Evolutionary conservation across 1,140 invertebrate species (phyloP).

Genomic region (Nasonia giraulti): DNA sequence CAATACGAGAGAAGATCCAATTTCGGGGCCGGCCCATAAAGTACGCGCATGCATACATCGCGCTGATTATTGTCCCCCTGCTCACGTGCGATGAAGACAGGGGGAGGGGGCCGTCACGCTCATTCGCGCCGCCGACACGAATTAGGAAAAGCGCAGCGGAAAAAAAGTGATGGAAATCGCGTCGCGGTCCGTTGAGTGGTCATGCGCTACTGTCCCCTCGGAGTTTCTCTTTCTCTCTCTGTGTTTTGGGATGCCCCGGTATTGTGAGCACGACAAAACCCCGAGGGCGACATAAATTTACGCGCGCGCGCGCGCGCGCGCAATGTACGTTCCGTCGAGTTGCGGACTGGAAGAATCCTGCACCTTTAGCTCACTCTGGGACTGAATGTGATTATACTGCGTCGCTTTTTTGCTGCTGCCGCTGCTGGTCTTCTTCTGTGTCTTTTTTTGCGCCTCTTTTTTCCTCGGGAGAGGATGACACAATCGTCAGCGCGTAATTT

Average conservation of each 20-base stretch:
- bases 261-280: background rate
- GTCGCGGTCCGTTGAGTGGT: background rate
- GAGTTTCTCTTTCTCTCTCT: background rate
- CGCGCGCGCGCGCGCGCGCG: background rate
- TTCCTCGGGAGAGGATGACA: background rate
- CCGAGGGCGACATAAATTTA: slow-evolving; percentile 31
- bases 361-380: no score
- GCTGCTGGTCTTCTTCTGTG: background rate
- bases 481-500: slow-evolving; percentile 10
- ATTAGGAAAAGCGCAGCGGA: slow-evolving; percentile 18
- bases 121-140: slow-evolving; percentile 1
- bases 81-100: background rate
- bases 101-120: background rate
- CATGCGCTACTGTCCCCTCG: background rate
- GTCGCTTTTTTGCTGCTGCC: background rate
- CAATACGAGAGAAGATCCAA: slow-evolving; percentile 30
- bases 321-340: slow-evolving; percentile 14
- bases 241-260: background rate
- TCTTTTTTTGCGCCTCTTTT: background rate
- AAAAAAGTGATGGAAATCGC: slow-evolving; percentile 11
- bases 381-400: background rate
- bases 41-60: slow-evolving; percentile 10
- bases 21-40: background rate
- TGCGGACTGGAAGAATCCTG: slow-evolving; percentile 12
- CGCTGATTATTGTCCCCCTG: background rate